A percentile compares a stretch with the other conserved stretches of the same genome.
Conservation (phyloP, 1,140 invertebrate genomes). For the Vollenhovia emeryi region DNA sequence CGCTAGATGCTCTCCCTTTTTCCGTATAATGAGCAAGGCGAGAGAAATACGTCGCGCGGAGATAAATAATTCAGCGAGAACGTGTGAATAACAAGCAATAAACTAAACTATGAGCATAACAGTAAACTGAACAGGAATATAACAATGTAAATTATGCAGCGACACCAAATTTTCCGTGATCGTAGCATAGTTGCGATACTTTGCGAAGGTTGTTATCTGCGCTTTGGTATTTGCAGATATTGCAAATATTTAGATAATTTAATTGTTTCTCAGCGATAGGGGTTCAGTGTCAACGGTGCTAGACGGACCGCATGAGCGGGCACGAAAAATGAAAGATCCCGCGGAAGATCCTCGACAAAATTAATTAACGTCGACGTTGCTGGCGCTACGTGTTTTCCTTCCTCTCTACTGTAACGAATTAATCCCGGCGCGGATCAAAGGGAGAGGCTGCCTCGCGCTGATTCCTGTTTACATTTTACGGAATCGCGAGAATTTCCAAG, state of each 20-base stretch:
- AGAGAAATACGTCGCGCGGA: neutral
- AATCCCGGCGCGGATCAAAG: slow-evolving; percentile 29
- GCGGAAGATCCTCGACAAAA: slow-evolving; percentile 21
- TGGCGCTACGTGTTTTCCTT: neutral
- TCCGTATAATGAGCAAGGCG: neutral
- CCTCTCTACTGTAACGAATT: slow-evolving; percentile 33
- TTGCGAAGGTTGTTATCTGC: neutral
- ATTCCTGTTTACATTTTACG: slow-evolving; percentile 33
- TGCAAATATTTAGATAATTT: slow-evolving; percentile 22
- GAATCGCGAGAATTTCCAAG: slow-evolving; percentile 17
- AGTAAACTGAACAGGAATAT: neutral
- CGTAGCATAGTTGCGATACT: neutral
- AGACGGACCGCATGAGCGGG: neutral
- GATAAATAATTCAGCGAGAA: neutral
- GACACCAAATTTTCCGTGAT: neutral
- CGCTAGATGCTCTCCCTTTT: neutral
- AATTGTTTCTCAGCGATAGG: neutral
- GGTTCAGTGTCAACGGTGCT: neutral
- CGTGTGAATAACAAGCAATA: neutral
- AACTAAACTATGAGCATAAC: neutral
- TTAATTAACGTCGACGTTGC: slow-evolving; percentile 38
- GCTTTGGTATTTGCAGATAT: neutral
- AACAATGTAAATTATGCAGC: neutral
- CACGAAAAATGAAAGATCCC: neutral
- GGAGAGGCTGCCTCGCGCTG: neutral